phyloP scores from a whole-genome alignment of 2,113 vertebrate genomes.

The Peromyscus maniculatus region DNA sequence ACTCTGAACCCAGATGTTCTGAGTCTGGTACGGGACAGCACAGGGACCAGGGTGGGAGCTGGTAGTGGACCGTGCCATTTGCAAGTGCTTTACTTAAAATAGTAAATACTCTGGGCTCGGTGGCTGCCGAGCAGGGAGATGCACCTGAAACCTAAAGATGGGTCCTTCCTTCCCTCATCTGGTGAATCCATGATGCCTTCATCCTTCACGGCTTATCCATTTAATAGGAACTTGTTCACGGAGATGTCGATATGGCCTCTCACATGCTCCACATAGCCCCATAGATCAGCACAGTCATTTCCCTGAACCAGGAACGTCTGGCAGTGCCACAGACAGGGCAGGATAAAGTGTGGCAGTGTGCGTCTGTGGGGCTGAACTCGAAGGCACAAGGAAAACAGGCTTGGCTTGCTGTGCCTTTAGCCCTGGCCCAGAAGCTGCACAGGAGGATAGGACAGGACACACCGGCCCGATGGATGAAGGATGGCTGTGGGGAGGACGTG shows the following conservation, averaged over 20 bases:
- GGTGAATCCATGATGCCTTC: not conserved
- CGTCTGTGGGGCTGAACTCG: not conserved
- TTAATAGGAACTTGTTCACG: not conserved
- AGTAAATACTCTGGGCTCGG: not conserved
- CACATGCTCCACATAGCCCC: not conserved
- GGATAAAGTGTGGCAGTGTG: not conserved
- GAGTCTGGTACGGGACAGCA: not conserved
- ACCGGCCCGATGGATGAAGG: not conserved
- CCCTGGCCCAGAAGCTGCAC: not conserved
- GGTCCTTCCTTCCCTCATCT: not conserved
- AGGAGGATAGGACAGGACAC: not conserved
- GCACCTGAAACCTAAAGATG: not conserved
- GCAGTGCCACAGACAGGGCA: not conserved
- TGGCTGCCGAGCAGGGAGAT: not conserved
- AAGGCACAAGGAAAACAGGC: not conserved
- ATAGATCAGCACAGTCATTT: not conserved
- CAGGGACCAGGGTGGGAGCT: accelerated
- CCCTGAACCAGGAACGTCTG: not conserved
- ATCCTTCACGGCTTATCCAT: not conserved
- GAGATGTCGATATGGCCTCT: constrained; percentile 10
- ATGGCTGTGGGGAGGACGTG: not conserved
- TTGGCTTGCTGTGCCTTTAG: not conserved
- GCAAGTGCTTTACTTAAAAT: not conserved
- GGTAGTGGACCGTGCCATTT: not conserved
- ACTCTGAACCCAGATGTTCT: constrained; percentile 48